A percentile compares a stretch with the other conserved stretches of the same genome.
Evolutionary conservation across 1,140 invertebrate species (phyloP).

Genomic region (Ips typographus): DNA sequence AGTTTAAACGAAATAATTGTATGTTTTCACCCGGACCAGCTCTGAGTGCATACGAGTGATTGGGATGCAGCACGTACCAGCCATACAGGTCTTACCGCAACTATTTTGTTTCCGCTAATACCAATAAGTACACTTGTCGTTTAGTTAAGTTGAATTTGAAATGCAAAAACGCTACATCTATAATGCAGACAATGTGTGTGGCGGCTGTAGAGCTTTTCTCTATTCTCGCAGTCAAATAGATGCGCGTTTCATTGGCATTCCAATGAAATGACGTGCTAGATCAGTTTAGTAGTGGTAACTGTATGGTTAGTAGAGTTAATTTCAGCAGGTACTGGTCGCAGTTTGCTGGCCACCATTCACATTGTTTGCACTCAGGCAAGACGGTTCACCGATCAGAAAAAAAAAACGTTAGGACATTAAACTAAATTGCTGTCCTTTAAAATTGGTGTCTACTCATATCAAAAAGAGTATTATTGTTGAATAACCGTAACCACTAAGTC

Average conservation of each 20-base stretch:
- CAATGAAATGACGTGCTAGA: too few relatives aligned
- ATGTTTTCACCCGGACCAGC: constrained; percentile 38
- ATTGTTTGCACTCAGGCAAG: constrained; percentile 77
- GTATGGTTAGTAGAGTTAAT: constrained; percentile 43
- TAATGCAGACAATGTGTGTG: constrained; percentile 55
- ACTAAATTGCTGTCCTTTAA: background rate
- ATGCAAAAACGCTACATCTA: constrained; percentile 44
- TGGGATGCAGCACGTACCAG: constrained; percentile 50
- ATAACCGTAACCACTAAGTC: constrained; percentile 9
- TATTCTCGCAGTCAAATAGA: constrained; percentile 11
- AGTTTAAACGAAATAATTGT: constrained; percentile 6
- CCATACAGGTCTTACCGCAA: constrained; percentile 51
- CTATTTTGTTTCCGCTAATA: constrained; percentile 30
- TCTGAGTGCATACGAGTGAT: constrained; percentile 53
- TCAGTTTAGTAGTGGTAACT: constrained; percentile 42
- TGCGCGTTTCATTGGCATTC: too few relatives aligned
- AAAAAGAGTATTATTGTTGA: constrained; percentile 24
- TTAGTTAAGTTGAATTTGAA: constrained; percentile 24
- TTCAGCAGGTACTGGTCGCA: constrained; percentile 15
- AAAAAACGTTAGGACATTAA: background rate
- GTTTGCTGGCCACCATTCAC: constrained; percentile 81
- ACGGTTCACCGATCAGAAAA: background rate
- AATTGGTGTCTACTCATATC: constrained; percentile 17
- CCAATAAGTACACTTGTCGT: constrained; percentile 26
- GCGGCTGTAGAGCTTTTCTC: constrained; percentile 44